These are phyloP conservation scores for Bucco capensis DNA, from an alignment of 2,113 vertebrate species.

Conservation along the genomic window DNA sequence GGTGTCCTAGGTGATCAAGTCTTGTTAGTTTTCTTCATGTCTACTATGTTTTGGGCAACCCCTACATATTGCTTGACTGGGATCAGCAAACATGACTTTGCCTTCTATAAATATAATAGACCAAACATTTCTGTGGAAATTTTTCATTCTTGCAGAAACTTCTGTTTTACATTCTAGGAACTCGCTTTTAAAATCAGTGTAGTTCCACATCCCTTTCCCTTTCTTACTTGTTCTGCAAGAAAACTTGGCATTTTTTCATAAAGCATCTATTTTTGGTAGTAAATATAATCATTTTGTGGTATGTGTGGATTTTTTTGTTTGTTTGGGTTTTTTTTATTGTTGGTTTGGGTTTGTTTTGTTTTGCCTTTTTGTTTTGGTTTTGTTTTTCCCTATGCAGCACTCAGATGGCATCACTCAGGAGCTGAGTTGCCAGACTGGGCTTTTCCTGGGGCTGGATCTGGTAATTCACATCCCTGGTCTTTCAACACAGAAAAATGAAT, in stretches of 20 bases:
- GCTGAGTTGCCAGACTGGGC: background rate
- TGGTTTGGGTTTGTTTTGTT: too few relatives aligned
- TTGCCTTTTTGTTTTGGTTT: rapidly evolving
- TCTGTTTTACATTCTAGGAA: background rate
- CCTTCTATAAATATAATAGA: background rate
- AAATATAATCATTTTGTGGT: background rate
- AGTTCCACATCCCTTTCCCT: background rate
- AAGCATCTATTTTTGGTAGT: background rate
- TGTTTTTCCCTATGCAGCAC: background rate
- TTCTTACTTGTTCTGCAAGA: background rate
- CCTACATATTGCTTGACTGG: background rate
- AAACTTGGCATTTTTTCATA: background rate
- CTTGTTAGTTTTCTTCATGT: background rate
- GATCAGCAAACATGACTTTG: background rate
- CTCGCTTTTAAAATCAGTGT: background rate
- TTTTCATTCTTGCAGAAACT: background rate
- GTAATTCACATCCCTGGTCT: background rate
- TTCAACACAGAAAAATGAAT: background rate
- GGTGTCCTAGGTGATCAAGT: background rate
- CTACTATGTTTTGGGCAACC: background rate
- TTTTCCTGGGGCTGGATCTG: background rate
- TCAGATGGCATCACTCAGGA: background rate
- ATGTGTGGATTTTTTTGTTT: background rate
- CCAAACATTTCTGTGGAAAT: background rate
- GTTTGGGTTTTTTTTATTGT: too few relatives aligned